These are phyloP conservation scores for Balanococcus diminutus DNA, from an alignment of 2,888 invertebrate genomes.

Conservation along the genomic window DNA sequence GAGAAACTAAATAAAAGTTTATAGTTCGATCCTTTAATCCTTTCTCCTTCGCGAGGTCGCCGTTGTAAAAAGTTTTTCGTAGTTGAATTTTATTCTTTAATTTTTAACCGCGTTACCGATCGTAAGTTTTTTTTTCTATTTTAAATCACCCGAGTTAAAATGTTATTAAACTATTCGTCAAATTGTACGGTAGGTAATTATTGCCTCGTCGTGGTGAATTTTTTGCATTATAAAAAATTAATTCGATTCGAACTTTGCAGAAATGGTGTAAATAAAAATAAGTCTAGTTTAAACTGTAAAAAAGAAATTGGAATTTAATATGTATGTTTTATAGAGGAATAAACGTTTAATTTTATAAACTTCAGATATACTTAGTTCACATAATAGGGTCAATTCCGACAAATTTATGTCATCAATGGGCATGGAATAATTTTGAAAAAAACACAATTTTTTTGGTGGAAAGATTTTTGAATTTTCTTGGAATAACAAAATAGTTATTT, in stretches of 20 bases:
- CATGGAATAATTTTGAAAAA: no score
- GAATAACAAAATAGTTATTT: no score
- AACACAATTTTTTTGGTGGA: no score
- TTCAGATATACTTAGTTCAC: no score
- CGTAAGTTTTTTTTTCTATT: neutral
- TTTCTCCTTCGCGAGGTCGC: neutral
- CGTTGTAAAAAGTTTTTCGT: neutral
- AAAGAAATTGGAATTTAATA: no score
- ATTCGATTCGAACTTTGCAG: neutral
- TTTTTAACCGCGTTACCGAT: neutral
- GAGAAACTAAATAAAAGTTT: slow-evolving; percentile 16
- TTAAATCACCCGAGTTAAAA: neutral
- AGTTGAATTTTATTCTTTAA: neutral
- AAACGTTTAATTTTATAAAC: no score
- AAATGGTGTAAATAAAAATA: no score
- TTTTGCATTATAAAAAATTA: neutral
- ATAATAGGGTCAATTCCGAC: no score
- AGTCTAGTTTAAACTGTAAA: no score
- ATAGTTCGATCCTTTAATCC: slow-evolving; percentile 10
- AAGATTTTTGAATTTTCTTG: no score
- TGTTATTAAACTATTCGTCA: neutral
- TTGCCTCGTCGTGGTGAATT: neutral
- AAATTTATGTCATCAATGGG: no score
- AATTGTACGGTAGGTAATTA: neutral
- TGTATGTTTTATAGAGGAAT: no score